These are phyloP conservation scores for Lepidostoma basale DNA, from an alignment of 1,140 invertebrate genomes.

Conservation along the genomic window DNA sequence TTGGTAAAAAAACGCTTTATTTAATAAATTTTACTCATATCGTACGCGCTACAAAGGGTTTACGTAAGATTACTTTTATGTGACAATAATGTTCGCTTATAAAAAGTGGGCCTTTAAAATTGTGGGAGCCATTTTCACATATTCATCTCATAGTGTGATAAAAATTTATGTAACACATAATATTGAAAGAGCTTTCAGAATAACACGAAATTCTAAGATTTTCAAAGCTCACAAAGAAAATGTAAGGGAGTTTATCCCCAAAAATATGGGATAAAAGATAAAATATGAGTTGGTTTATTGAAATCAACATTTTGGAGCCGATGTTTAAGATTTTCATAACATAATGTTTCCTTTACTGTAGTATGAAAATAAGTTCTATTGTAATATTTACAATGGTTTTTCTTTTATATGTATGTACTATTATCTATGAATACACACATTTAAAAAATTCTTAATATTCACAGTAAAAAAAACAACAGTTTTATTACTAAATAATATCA, in stretches of 20 bases:
- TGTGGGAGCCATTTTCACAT: conserved; percentile 22
- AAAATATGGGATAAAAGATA: conserved; percentile 1
- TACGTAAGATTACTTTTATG: conserved; percentile 24
- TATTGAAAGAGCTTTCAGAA: neutral
- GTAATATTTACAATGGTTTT: too few relatives aligned
- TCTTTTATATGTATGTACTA: too few relatives aligned
- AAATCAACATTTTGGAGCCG: too few relatives aligned
- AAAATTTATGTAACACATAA: conserved; percentile 17
- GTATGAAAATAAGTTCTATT: too few relatives aligned
- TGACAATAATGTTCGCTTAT: conserved; percentile 25
- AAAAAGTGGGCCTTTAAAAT: conserved; percentile 20
- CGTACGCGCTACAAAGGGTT: conserved; percentile 14
- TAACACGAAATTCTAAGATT: neutral
- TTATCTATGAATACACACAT: too few relatives aligned
- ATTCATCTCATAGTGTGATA: conserved; percentile 18
- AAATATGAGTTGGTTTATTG: neutral
- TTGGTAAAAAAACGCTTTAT: conserved; percentile 21
- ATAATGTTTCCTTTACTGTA: too few relatives aligned
- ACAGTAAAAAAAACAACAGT: too few relatives aligned
- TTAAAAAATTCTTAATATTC: too few relatives aligned
- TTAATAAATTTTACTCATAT: conserved; percentile 22
- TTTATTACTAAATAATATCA: too few relatives aligned
- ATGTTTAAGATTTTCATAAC: too few relatives aligned
- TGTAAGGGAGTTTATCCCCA: neutral
- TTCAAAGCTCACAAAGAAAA: conserved; percentile 2